Evolutionary conservation across 2,113 vertebrate genomes (phyloP), one percentile per base, ranked within the genome.

Genomic region (Mellivora capensis): DNA sequence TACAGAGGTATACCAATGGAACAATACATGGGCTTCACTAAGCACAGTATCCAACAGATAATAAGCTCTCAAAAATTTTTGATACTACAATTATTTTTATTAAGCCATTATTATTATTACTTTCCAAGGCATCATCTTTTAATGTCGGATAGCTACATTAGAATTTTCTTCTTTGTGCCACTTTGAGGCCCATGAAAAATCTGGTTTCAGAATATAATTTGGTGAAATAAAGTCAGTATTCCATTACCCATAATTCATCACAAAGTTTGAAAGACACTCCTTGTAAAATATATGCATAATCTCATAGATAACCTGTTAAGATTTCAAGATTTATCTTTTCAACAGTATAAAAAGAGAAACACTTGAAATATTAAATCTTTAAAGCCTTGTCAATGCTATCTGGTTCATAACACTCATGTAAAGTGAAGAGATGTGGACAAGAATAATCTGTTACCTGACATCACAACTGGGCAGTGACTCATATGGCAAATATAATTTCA

Each of bases 401-500:
- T 98, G 87, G 77, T 97, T 96, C 97, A 76, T 95, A 98, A 98
- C 88, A 96, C n/a, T 97, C 93, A 96, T 84, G 79, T 96, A 93
- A 98, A 98, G 93, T 90, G 42, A 97, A 97, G 88, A 97, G 90
- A 98, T 34, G 0, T 96, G 95, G 97, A 96, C 62, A 97, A 98
- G 98, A n/a, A 76, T 96, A 96, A 97, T 98, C 93, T 97, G 88
- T 95, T 98, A 91, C 93, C 88, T 99, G 97, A 98, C 93, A 98
- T 98, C 96, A 98, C 95, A 98, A 87, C 97, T 97, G 96, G 93
- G 97, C 97, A 97, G 37, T 1, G 39, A 97, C 90, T 98, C 96
- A 98, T 98, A 96, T 81, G 96, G 94, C 94, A 98, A 98, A 98
- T 98, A 98, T 98, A 98, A 98, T 98, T 98, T 98, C 76, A 23